Evolutionary conservation across 2,888 invertebrate genomes (phyloP), one percentile per base, ranked within the genome.

Genomic region (Serrognathus titanus): DNA sequence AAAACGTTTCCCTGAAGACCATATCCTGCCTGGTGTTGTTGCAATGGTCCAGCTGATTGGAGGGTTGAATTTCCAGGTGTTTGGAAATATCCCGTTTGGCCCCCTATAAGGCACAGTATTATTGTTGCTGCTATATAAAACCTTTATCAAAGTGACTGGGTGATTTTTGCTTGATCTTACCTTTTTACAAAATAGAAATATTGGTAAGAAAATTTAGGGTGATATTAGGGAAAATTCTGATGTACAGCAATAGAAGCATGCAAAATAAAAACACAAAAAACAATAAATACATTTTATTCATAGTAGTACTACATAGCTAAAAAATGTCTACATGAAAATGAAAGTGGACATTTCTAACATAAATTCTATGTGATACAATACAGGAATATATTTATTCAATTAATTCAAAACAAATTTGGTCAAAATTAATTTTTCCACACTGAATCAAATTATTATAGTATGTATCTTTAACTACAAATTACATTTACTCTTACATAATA

Each of bases 1-100:
- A 78, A 79, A 37, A 82, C 80, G 67, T 79, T 81, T 12, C 78
- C 78, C 63, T 80, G 82, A 46, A 82, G 70, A 13, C 80, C 78
- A 65, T 78, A 81, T 52, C 77, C 77, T 61, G 69, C 76, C 71
- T 71, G 76, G 63, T 72, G 78, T 66, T 72, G 78, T 66, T 69
- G 80, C 62, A 75, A 59, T 35, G 72, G 73, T 11, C 62, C 63
- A 9, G 79, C 77, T 46, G 78, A 77, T 52, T 75, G 78, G 48
- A 80, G 66, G 10, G 76, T 73, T 3, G 78, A 78, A 67, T 69
- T 78, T 16, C 76, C 77, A 10, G 80, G 79, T 68, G 78, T 78
- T 65, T 82, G 80, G 67, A 77, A 81, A 66, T 78, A 81, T 11
- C 80, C 79, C 59, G 80, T 75, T 64, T 81, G 79, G 54, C 78